phyloP scores from a whole-genome alignment of 2,888 invertebrate species.

The Stegophylla sp. region DNA sequence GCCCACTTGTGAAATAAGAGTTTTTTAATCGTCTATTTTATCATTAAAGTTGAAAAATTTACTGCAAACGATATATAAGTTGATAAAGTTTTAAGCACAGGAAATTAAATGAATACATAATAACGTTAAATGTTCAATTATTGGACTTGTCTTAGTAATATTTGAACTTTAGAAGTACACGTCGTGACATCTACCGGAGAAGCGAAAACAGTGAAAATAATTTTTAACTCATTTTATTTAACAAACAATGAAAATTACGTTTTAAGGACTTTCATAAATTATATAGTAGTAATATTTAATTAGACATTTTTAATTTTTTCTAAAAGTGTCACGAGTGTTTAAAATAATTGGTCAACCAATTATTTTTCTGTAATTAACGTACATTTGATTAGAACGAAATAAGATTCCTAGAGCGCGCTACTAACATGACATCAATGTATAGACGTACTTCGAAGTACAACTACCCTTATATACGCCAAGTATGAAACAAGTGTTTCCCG shows the following conservation, averaged over 20 bases:
- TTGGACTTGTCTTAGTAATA: not conserved
- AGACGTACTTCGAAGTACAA: not conserved
- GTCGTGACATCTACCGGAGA: constrained; percentile 51
- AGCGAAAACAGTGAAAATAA: not conserved
- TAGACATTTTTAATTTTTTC: not conserved
- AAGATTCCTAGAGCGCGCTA: constrained; percentile 45
- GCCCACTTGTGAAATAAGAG: constrained; percentile 15
- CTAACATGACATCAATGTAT: not conserved
- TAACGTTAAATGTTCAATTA: not conserved
- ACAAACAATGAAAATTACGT: not conserved
- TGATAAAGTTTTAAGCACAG: not conserved
- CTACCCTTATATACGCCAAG: not conserved
- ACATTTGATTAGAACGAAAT: not conserved
- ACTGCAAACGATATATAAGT: no score
- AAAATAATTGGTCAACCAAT: not conserved
- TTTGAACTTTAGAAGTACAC: not conserved
- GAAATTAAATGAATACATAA: not conserved
- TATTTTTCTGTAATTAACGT: constrained; percentile 5
- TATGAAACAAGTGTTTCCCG: not conserved
- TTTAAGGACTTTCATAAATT: not conserved
- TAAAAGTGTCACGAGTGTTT: no score
- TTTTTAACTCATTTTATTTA: not conserved
- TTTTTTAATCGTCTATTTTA: constrained; percentile 4
- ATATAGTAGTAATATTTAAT: not conserved
- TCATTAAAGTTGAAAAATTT: not conserved